These are phyloP conservation scores for Silurus asotus DNA, from an alignment of 2,113 vertebrate genomes.

Conservation along the genomic window DNA sequence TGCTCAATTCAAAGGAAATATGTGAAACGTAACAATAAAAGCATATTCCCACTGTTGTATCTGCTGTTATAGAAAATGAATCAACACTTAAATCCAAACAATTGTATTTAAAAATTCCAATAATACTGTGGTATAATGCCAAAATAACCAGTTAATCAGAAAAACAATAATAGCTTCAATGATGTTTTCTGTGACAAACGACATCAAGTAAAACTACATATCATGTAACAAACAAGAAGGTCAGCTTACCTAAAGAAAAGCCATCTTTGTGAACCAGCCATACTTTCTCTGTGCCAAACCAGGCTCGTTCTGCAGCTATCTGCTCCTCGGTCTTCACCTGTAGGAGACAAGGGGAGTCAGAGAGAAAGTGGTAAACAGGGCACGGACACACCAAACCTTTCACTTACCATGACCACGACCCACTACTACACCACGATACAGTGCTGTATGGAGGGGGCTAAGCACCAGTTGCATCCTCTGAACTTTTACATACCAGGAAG, in stretches of 20 bases:
- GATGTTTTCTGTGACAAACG: background rate
- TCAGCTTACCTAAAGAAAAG: conserved; percentile 85
- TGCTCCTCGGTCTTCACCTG: conserved; percentile 93
- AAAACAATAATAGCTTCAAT: background rate
- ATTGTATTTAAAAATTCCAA: background rate
- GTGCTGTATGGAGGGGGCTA: background rate
- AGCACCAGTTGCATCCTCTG: background rate
- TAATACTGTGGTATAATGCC: background rate
- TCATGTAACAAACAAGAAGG: background rate
- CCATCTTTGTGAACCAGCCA: conserved; percentile 98
- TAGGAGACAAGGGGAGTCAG: background rate
- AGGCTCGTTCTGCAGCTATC: conserved; percentile 83
- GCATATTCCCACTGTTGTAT: background rate
- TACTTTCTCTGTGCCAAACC: conserved; percentile 92
- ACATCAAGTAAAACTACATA: background rate
- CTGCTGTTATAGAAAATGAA: background rate
- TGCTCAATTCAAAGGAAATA: background rate
- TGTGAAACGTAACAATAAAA: no score
- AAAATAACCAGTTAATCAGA: background rate
- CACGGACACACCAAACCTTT: background rate
- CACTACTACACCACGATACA: background rate
- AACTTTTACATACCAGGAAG: conserved; percentile 1
- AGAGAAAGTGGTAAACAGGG: background rate
- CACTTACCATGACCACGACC: conserved; percentile 14
- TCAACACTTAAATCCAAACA: background rate